phyloP scores from a whole-genome alignment of 2,113 vertebrate genomes.

The Hippopotamus amphibius region DNA sequence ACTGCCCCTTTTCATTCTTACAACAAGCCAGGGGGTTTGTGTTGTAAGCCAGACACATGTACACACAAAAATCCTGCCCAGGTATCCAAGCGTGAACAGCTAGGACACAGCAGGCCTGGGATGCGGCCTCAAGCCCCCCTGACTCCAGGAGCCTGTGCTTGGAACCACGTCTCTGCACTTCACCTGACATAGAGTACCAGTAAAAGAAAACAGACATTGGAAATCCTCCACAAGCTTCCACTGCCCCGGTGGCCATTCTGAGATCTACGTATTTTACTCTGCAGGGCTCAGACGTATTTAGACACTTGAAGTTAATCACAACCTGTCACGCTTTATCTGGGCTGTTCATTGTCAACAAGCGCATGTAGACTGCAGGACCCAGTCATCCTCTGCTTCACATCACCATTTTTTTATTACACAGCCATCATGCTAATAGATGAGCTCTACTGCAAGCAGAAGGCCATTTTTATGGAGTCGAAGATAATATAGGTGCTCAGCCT shows the following conservation, averaged over 20 bases:
- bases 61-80: background rate
- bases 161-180: background rate
- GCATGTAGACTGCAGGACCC: background rate
- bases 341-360: slow-evolving; percentile 56
- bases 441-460: background rate
- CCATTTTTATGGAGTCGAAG: slow-evolving; percentile 2
- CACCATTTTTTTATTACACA: background rate
- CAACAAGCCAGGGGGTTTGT: background rate
- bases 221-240: background rate
- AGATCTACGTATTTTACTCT: slow-evolving; percentile 1
- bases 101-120: background rate
- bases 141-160: background rate
- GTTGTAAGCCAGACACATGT: background rate
- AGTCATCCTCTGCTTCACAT: slow-evolving; percentile 32
- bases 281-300: background rate
- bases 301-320: slow-evolving; percentile 55
- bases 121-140: background rate
- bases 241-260: background rate
- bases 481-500: slow-evolving; percentile 2
- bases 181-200: background rate
- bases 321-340: slow-evolving; percentile 38
- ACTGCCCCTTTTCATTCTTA: background rate
- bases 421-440: slow-evolving; percentile 36
- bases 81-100: background rate
- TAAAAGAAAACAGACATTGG: slow-evolving; percentile 16